phyloP scores from a whole-genome alignment of 1,140 invertebrate species.

The Drosophila hydei region DNA sequence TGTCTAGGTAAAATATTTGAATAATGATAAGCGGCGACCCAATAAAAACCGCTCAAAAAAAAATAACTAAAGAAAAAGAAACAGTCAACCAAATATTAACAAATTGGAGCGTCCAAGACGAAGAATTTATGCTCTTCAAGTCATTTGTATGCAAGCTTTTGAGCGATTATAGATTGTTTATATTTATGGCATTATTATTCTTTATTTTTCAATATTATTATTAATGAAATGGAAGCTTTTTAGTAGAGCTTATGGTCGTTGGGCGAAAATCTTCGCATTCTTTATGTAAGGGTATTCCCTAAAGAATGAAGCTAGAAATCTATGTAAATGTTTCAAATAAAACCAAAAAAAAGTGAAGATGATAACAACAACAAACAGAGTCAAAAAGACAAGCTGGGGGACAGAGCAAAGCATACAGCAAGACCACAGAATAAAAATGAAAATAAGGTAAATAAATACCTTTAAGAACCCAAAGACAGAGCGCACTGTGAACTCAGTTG shows the following conservation, averaged over 20 bases:
- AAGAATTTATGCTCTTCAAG: slow-evolving; percentile 16
- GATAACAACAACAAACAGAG: slow-evolving; percentile 67
- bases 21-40: slow-evolving; percentile 67
- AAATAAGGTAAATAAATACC: slow-evolving; percentile 63
- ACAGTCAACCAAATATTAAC: slow-evolving; percentile 34
- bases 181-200: background rate
- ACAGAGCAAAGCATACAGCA: background rate
- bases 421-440: slow-evolving; percentile 48
- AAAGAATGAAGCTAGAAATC: slow-evolving; percentile 7
- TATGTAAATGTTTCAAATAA: slow-evolving; percentile 27
- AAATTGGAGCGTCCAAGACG: slow-evolving; percentile 2
- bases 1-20: slow-evolving; percentile 76
- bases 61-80: slow-evolving; percentile 11
- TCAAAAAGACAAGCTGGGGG: slow-evolving; percentile 22
- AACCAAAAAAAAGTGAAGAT: slow-evolving; percentile 18
- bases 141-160: background rate
- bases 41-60: slow-evolving; percentile 35
- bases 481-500: slow-evolving; percentile 67
- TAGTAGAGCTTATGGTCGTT: no score
- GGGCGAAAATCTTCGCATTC: background rate
- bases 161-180: background rate
- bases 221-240: no score
- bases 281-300: background rate
- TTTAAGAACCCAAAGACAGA: slow-evolving; percentile 28
- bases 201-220: background rate